Conservation (phyloP, 2,797 vertebrate genomes). For the Rhinatrema bivittatum region DNA sequence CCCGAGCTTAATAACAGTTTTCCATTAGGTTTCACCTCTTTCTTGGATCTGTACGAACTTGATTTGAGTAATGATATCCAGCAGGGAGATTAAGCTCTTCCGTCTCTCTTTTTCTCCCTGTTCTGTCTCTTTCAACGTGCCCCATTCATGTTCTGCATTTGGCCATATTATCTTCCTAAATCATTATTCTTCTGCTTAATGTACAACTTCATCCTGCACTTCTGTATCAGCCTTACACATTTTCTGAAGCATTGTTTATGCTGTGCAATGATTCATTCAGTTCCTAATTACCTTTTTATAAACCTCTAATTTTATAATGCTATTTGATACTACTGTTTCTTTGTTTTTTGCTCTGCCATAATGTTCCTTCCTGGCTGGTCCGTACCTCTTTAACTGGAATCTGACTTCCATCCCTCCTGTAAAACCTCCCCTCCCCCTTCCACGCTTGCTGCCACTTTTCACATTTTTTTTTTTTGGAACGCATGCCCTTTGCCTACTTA, state of each 20-base stretch:
- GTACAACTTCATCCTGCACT: too few relatives aligned
- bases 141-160: not conserved
- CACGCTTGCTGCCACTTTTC: too few relatives aligned
- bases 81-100: too few relatives aligned
- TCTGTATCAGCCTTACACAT: not conserved
- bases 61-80: fast-evolving
- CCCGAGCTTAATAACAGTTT: fast-evolving
- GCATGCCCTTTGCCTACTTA: not conserved
- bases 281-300: not conserved
- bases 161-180: not conserved
- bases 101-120: fast-evolving
- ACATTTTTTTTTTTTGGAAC: too few relatives aligned
- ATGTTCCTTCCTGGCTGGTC: too few relatives aligned
- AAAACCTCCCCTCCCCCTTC: too few relatives aligned
- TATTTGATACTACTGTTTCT: too few relatives aligned
- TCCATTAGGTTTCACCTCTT: not conserved
- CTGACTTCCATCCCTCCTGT: not conserved
- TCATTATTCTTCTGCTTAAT: not conserved
- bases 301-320: not conserved
- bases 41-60: fast-evolving
- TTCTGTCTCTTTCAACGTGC: fast-evolving
- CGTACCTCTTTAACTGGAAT: not conserved
- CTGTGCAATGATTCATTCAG: not conserved
- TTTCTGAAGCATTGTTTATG: not conserved
- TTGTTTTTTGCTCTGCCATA: too few relatives aligned